These are phyloP conservation scores for Promerops cafer DNA, from an alignment of 2,113 vertebrate species.

Conservation along the genomic window DNA sequence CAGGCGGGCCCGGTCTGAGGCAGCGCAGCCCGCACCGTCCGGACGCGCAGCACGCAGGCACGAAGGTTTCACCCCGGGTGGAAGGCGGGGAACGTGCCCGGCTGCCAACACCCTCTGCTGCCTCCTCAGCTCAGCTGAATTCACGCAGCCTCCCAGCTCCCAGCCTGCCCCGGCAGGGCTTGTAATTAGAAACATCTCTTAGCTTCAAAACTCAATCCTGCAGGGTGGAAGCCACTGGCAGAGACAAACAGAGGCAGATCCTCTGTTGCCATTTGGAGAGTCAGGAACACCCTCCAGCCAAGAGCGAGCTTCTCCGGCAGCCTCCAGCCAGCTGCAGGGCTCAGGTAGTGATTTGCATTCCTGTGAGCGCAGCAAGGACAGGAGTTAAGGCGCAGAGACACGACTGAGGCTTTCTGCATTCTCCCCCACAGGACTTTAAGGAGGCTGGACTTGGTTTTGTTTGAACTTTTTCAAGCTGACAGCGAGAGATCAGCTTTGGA, in stretches of 20 bases:
- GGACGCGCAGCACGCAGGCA: accelerated
- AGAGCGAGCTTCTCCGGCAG: not conserved
- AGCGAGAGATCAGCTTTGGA: not conserved
- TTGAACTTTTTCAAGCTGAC: conserved; percentile 4
- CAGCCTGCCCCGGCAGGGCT: not conserved
- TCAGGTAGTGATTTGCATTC: not conserved
- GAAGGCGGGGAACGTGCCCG: not conserved
- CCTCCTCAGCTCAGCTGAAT: not conserved
- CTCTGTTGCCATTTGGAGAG: not conserved
- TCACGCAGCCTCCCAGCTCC: not conserved
- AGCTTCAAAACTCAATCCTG: not conserved
- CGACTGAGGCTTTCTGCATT: not conserved
- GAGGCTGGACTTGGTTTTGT: not conserved
- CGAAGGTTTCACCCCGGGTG: not conserved
- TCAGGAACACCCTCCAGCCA: not conserved
- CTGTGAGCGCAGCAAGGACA: not conserved
- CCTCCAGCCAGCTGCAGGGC: not conserved
- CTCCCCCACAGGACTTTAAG: not conserved
- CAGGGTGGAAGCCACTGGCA: not conserved
- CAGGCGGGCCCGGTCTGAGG: not conserved
- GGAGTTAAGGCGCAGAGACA: not conserved
- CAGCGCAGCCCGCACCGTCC: accelerated
- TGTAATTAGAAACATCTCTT: conserved; percentile 7
- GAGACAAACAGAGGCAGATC: not conserved
- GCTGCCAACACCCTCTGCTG: not conserved